Evolutionary conservation across 2,113 vertebrate genomes (phyloP), one percentile per base, ranked within the genome.

Genomic region (Rhineura floridana): DNA sequence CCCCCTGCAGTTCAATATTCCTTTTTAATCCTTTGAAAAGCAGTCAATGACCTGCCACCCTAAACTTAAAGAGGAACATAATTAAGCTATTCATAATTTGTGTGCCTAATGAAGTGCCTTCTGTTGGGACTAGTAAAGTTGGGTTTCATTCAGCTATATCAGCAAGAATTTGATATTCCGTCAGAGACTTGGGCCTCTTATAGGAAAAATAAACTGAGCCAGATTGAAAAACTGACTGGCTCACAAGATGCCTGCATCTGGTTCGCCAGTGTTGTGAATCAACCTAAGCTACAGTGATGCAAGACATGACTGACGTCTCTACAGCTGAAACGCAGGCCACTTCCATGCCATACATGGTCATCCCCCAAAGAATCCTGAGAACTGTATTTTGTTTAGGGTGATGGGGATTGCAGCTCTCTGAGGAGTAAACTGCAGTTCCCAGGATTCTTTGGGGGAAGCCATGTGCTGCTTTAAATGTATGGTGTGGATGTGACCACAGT

Each of bases 81-180:
- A 86, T 86, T 78, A 77, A 77, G 59, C 84, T 77, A 17, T 86
- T 78, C 84, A 86, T 86, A 86, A 77, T 65, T 77, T 77, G 52
- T 77, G 17, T 8, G 19, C 76, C 19, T 78, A 63, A 65, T 78
- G n/a, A 86, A 36, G 73, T 33, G 33, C 39, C 59, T 86, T 78
- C 55, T 48, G 21, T 48, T 77, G 59, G 44, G 44, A 48, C 46
- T n/a, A n/a, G 21, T 30, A 78, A 59, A 63, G 42, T 28, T 78
- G 55, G 42, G 42, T 77, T 78, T 78, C 59, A 65, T 63, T 77
- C 46, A 69, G 59, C 23, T 28, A 15, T 17, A 77, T 67, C 62
- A 67, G 73, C 59, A 67, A 21, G 75, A 50, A 48, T 86, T n/a
- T 48, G 19, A 78, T 42, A 65, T 50, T 78, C 42, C 19, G 23